phyloP scores from a whole-genome alignment of 1,140 invertebrate species.

The Drosophila tristis region DNA sequence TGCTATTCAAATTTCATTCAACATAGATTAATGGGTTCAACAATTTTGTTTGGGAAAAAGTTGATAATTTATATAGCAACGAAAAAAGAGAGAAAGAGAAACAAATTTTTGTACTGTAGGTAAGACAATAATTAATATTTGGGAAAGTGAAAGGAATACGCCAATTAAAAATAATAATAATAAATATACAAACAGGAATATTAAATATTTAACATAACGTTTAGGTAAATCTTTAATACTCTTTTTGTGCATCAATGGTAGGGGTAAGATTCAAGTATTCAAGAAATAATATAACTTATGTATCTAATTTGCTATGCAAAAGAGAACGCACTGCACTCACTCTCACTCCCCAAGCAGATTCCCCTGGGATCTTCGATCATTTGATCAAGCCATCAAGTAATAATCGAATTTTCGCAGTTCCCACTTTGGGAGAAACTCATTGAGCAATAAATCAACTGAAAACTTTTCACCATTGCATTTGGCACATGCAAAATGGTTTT shows the following conservation, averaged over 20 bases:
- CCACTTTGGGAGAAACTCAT: constrained; percentile 14
- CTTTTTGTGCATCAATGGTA: too few relatives aligned
- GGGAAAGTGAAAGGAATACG: too few relatives aligned
- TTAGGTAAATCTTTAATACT: too few relatives aligned
- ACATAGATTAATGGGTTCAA: constrained; percentile 53
- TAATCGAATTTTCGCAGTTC: constrained; percentile 8
- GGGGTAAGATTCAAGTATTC: too few relatives aligned
- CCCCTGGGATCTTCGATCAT: neutral
- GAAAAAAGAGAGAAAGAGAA: neutral
- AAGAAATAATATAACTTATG: neutral
- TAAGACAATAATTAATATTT: too few relatives aligned
- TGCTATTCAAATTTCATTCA: constrained; percentile 56
- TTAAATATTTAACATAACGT: too few relatives aligned
- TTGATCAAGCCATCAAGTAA: constrained; percentile 36
- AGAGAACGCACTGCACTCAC: neutral
- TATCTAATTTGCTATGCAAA: neutral
- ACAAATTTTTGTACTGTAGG: neutral
- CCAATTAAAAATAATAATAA: too few relatives aligned
- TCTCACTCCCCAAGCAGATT: constrained; percentile 6
- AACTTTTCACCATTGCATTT: constrained; percentile 45
- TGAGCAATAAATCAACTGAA: constrained; percentile 62
- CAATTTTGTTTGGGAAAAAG: constrained; percentile 16
- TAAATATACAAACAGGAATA: too few relatives aligned
- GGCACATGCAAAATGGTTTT: constrained; percentile 72
- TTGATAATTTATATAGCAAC: neutral